Base-by-base conservation (phyloP, 2,888 invertebrate genomes). In the Polymixis lichenea region DNA sequence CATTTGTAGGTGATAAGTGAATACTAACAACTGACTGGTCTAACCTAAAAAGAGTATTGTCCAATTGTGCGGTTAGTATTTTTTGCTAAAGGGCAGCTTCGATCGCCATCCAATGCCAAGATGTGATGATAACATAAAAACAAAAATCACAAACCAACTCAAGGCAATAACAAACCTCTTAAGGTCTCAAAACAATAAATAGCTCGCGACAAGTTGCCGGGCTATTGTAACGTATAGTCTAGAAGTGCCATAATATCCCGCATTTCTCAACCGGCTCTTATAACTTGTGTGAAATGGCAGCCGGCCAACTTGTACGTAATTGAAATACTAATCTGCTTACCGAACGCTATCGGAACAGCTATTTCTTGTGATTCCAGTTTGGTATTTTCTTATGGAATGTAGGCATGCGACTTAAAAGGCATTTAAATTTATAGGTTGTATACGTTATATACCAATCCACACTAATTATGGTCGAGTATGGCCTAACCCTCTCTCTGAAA, bases 261-360 rank as follows among this genome's bases (percentile, higher is more conserved):
- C 46, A 32, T 78, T 75, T 62, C 72, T 72, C 66, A 71, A 43
- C 61, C 17, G 15, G 60, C 71, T 55, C 78, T 78, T 73, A 78
- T 80, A 83, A 80, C 69, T 87, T 71, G 78, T 76, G 61, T 77
- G 67, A 75, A 70, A 77, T 86, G 86, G 87, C 87, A 79, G 49
- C 64, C 49, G 8, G 64, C 86, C 87, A 86, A 87, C 75, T 80
- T 80, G 77, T 75, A 75, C 76, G 78, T 78, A 83, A 87, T 77
- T 80, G 81, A 79, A 77, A 85, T 77, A 85, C 85, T 83, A 82
- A 83, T 83, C 83, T 83, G 82, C 75, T 86, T 83, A 80, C 75
- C 62, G 28, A 85, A 77, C 38, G 71, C 73, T 65, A 74, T 78
- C 51, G 66, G 64, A 69, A 71, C 67, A 56, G 62, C 58, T 76